These are phyloP conservation scores for Amitus sp. DNA, from an alignment of 2,888 invertebrate species.

Conservation along the genomic window DNA sequence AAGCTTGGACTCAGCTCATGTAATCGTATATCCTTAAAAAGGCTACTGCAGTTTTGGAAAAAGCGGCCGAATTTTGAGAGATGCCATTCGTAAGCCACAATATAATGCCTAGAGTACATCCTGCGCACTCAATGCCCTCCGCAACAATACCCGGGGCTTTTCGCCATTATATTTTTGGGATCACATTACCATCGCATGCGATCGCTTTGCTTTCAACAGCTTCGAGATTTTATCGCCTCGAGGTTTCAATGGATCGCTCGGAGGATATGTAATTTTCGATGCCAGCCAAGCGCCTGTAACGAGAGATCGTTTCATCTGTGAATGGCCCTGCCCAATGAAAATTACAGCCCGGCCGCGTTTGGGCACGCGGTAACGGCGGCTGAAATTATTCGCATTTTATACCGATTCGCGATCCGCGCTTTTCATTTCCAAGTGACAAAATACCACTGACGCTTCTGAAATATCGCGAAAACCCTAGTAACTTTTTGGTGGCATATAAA, in stretches of 20 bases:
- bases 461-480: no score
- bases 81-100: conserved; percentile 51
- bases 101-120: conserved; percentile 55
- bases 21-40: conserved; percentile 34
- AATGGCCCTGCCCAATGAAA: no score
- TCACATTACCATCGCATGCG: conserved; percentile 54
- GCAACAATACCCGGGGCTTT: conserved; percentile 40
- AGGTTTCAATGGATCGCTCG: conserved; percentile 41
- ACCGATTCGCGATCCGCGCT: no score
- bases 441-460: no score
- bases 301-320: no score
- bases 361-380: no score
- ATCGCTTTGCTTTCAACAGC: conserved; percentile 48
- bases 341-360: no score
- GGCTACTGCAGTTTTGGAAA: conserved; percentile 40
- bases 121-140: conserved; percentile 46
- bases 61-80: conserved; percentile 30
- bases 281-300: conserved; percentile 17
- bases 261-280: conserved; percentile 44
- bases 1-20: no score
- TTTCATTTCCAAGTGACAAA: no score
- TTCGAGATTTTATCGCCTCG: conserved; percentile 48
- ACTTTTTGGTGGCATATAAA: no score
- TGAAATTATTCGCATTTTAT: no score
- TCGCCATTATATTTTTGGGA: conserved; percentile 57